Evolutionary conservation across 2,113 vertebrate species (phyloP), one percentile per base, ranked within the genome.

Genomic region (Pomatorhinus ruficollis): DNA sequence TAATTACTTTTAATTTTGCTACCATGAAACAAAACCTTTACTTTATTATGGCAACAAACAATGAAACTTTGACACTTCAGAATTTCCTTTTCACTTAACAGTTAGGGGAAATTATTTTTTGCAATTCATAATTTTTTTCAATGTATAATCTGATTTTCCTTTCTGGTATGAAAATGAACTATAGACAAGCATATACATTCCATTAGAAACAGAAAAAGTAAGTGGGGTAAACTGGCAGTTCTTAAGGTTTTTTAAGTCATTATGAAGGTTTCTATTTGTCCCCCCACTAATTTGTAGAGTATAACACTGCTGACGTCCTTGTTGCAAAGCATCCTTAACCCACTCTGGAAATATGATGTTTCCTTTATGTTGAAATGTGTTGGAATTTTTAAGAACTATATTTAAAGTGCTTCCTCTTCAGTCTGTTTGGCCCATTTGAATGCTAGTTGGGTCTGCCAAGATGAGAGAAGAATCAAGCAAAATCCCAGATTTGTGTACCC

Each of bases 301-400:
- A 17, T 50, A 19, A 19, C 33, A 25, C 30, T 71, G 49, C 1
- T 8, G 30, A 42, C 0, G 0, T 35, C n/a, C 15, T 31, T 49
- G 35, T 22, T 31, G 24, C 11, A 17, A 74, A 82, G 4, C 8
- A 14, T 60, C 74, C 14, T 54, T 81, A 39, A 80, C 6, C 8
- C 17, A 23, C 33, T 81, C 10, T 60, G 71, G 37, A 76, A 66
- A 70, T 1, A 2, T 53, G 33, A 53, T 27, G 4, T 53, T 94
- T 66, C 23, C 16, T 79, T 61, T 5, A 4, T 8, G 4, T 6
- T 92, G 37, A 71, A 72, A 84, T 15, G 7, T 23, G 85, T 70
- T 96, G 98, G 98, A 98, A 98, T 97, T 97, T 97, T 95, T 90
- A 91, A 94, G 72, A 95, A 84, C 81, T 76, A 47, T 86, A 64